Evolutionary conservation across 2,113 vertebrate species (phyloP), one percentile per base, ranked within the genome.

Genomic region (Neopipo cinnamomea): DNA sequence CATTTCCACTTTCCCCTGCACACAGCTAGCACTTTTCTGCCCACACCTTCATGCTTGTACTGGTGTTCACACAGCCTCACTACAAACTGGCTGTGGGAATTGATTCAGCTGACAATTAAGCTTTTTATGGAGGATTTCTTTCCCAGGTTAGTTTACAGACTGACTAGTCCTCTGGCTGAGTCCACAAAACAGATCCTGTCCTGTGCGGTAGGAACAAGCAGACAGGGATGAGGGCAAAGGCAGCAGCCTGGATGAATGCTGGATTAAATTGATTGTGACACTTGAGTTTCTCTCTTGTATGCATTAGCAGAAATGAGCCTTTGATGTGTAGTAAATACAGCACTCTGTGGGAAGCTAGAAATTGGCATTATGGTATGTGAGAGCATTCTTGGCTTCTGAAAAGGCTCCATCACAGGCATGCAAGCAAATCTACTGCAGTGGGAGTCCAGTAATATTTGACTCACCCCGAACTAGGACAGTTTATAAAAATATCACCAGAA

Each of bases 241-340:
- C 83, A 95, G 76, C 86, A 93, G 91, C 27, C 76, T 55, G 70
- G 52, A 91, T 95, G 76, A 95, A 95, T 91, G 83, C 83, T 5
- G 66, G 68, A 68, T 92, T 88, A 95, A 96, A 95, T 91, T 77
- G 86, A 59, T 95, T 80, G 83, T 93, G 94, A 95, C 93, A 93
- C 91, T 89, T 87, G 47, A 84, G 65, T 84, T 93, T 92, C 85
- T 89, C 42, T 80, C 91, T 83, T 71, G 68, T 91, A 46, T 90
- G 80, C 63, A 46, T 77, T 93, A 90, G 92, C 93, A 92, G 85
- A 70, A 89, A 89, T 30, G 59, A 72, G 50, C 85, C 85, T 83
- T 85, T 95, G 94, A 96, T 93, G 86, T 95, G 77, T 55, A 59
- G 63, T 63, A 91, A 95, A 93, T 75, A 52, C 86, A 87, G 73